Evolutionary conservation across 2,888 invertebrate species (phyloP).

Genomic region (Tenthredo scrophulariae): DNA sequence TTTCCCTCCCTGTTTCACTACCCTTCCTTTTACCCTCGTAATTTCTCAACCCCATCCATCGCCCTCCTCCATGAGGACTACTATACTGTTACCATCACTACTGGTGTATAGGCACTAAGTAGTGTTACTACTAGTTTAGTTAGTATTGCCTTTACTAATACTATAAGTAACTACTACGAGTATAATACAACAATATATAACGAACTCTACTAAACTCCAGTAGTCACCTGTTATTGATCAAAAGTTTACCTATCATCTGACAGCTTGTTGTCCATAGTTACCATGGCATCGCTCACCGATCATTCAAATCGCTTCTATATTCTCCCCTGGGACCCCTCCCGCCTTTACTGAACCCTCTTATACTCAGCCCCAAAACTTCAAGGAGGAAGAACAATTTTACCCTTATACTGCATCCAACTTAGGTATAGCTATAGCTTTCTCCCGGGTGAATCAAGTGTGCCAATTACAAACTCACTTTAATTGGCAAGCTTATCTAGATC

Average conservation of each 20-base stretch:
- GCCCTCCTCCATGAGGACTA: conserved; percentile 54
- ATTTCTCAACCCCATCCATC: conserved; percentile 46
- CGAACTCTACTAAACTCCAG: conserved; percentile 59
- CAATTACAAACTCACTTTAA: conserved; percentile 55
- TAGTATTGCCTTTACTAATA: conserved; percentile 21
- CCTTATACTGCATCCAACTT: conserved; percentile 48
- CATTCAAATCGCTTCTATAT: conserved; percentile 70
- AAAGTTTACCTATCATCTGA: conserved; percentile 78
- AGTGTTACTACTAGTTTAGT: conserved; percentile 11
- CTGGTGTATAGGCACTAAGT: background rate
- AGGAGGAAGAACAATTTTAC: conserved; percentile 56
- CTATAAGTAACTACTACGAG: background rate
- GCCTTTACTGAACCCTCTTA: background rate
- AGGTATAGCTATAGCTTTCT: conserved; percentile 35
- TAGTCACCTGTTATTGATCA: conserved; percentile 78
- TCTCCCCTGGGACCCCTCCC: background rate
- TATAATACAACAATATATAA: conserved; percentile 27
- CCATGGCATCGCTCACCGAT: conserved; percentile 75
- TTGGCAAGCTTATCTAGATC: conserved; percentile 53
- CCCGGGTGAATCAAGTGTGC: conserved; percentile 42
- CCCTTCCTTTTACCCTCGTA: conserved; percentile 54
- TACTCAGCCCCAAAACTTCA: conserved; percentile 63
- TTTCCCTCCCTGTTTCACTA: conserved; percentile 52
- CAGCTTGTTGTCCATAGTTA: conserved; percentile 77
- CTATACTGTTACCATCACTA: conserved; percentile 31